Evolutionary conservation across 1,140 invertebrate species (phyloP).

Genomic region (Temnothorax nylanderi): DNA sequence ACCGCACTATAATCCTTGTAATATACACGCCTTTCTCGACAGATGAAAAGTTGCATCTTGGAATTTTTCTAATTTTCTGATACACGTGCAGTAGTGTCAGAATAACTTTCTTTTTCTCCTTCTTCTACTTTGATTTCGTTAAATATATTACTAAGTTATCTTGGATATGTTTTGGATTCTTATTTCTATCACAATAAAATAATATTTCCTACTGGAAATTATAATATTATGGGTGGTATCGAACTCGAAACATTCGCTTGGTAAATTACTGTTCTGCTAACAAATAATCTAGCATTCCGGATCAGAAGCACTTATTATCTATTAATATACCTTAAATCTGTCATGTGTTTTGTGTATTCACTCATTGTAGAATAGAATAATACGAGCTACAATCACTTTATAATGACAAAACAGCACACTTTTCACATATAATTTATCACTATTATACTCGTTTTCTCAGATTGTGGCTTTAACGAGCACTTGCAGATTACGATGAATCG

Average conservation of each 20-base stretch:
- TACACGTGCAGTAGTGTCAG: neutral
- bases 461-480: neutral
- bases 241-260: neutral
- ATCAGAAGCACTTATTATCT: neutral
- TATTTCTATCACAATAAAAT: neutral
- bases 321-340: conserved; percentile 15
- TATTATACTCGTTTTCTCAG: neutral
- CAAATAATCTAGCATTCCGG: neutral
- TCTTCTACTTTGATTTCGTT: neutral
- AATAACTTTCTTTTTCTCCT: neutral
- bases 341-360: neutral
- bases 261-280: neutral
- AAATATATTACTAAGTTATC: neutral
- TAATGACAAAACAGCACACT: neutral
- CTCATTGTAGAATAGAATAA: neutral
- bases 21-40: neutral
- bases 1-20: neutral
- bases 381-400: neutral
- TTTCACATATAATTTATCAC: neutral
- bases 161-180: neutral
- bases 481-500: neutral
- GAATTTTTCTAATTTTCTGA: neutral
- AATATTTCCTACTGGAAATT: neutral
- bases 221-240: neutral
- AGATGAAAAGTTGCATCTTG: neutral